phyloP scores from a whole-genome alignment of 2,888 invertebrate genomes.

The Abrostola triplasia region DNA sequence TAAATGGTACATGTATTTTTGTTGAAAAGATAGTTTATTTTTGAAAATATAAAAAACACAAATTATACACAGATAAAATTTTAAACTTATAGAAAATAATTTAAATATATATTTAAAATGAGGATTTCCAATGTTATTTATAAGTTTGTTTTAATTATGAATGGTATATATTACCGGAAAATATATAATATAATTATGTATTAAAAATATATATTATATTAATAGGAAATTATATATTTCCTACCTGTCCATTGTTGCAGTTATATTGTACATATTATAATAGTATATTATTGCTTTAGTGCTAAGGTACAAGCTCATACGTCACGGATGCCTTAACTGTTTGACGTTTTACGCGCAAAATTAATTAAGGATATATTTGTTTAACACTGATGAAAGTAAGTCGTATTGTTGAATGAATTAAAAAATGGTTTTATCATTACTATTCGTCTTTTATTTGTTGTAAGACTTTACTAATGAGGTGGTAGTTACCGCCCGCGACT shows the following conservation, averaged over 20 bases:
- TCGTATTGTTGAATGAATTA: conserved; percentile 36
- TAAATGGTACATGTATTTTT: too few relatives aligned
- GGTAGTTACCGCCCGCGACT: too few relatives aligned
- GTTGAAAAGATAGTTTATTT: too few relatives aligned
- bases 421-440: conserved; percentile 48
- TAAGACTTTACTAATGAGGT: too few relatives aligned
- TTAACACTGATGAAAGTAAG: conserved; percentile 35
- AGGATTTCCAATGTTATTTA: too few relatives aligned
- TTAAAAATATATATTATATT: conserved; percentile 5
- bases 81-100: too few relatives aligned
- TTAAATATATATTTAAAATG: too few relatives aligned
- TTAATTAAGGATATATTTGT: conserved; percentile 48
- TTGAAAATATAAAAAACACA: too few relatives aligned
- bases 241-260: conserved; percentile 46
- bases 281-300: conserved; percentile 46
- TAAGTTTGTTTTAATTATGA: too few relatives aligned
- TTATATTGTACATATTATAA: conserved; percentile 42
- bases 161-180: too few relatives aligned
- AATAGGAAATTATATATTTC: conserved; percentile 22
- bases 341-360: conserved; percentile 53
- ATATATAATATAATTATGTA: neutral
- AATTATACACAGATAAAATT: too few relatives aligned
- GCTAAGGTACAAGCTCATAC: conserved; percentile 52
- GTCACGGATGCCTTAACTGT: conserved; percentile 57
- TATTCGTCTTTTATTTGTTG: conserved; percentile 25